Conservation (phyloP, 2,797 vertebrate genomes). For the Diplodus puntazzo region DNA sequence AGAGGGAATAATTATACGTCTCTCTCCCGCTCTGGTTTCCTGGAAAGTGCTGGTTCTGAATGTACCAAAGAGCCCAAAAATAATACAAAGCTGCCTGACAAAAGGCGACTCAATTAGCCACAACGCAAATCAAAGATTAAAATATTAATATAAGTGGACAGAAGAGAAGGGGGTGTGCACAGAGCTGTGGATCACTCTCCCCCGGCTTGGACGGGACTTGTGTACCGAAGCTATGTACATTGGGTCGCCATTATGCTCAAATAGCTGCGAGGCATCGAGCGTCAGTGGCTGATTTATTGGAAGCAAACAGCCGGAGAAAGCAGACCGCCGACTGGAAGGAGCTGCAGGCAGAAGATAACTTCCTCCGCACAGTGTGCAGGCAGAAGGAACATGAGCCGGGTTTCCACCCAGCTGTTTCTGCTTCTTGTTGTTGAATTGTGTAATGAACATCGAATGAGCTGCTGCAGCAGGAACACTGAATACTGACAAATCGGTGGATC, state of each 20-base stretch:
- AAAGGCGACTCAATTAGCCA: conserved; percentile 1
- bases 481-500: background rate
- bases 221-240: conserved; percentile 24
- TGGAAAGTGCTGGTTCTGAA: background rate
- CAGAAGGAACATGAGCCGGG: background rate
- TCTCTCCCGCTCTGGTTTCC: background rate
- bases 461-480: background rate
- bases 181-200: background rate
- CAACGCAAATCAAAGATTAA: conserved; percentile 23
- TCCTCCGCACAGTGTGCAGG: conserved; percentile 27
- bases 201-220: background rate
- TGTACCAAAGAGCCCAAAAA: conserved; percentile 12
- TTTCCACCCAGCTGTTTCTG: conserved; percentile 15
- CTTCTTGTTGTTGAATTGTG: background rate
- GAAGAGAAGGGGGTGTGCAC: background rate
- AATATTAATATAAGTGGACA: background rate
- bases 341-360: conserved; percentile 31
- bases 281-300: conserved; percentile 47
- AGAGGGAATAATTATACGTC: conserved; percentile 4
- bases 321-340: conserved; percentile 23
- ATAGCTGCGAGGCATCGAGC: conserved; percentile 40
- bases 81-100: background rate
- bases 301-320: conserved; percentile 30
- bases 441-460: background rate
- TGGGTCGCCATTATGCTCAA: conserved; percentile 20